These are phyloP conservation scores for Boleophthalmus pectinirostris DNA, from an alignment of 2,113 vertebrate species.

Conservation along the genomic window DNA sequence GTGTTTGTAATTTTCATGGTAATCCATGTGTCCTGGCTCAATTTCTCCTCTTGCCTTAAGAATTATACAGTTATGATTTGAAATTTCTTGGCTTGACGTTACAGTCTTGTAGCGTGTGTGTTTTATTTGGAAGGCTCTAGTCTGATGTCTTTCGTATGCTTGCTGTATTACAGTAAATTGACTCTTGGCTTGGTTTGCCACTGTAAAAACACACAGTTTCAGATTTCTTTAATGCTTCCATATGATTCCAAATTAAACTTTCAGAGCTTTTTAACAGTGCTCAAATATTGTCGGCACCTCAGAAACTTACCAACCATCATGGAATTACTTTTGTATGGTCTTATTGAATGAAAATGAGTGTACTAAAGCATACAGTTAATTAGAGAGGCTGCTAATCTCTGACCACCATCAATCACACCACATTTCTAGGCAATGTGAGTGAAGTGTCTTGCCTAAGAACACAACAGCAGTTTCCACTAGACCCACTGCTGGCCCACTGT, in stretches of 20 bases:
- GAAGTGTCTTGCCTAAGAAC: too few species aligned
- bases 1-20: constrained; percentile 19
- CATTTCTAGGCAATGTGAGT: too few species aligned
- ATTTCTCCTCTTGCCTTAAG: constrained; percentile 22
- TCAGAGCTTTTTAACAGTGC: background rate
- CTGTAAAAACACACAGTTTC: constrained; percentile 33
- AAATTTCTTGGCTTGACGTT: constrained; percentile 38
- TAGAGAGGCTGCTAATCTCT: too few species aligned
- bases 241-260: background rate
- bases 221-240: background rate
- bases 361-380: too few species aligned
- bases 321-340: too few species aligned
- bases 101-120: constrained; percentile 16
- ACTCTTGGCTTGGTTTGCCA: constrained; percentile 50
- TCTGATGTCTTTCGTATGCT: constrained; percentile 47
- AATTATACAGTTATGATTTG: constrained; percentile 49
- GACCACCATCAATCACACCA: too few species aligned
- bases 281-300: background rate
- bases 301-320: background rate
- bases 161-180: constrained; percentile 43
- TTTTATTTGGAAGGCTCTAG: constrained; percentile 56
- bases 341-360: too few species aligned
- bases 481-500: too few species aligned
- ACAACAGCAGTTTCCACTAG: too few species aligned
- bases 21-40: constrained; percentile 23